These are phyloP conservation scores for Oreocharis arfaki DNA, from an alignment of 2,113 vertebrate genomes.

Conservation along the genomic window DNA sequence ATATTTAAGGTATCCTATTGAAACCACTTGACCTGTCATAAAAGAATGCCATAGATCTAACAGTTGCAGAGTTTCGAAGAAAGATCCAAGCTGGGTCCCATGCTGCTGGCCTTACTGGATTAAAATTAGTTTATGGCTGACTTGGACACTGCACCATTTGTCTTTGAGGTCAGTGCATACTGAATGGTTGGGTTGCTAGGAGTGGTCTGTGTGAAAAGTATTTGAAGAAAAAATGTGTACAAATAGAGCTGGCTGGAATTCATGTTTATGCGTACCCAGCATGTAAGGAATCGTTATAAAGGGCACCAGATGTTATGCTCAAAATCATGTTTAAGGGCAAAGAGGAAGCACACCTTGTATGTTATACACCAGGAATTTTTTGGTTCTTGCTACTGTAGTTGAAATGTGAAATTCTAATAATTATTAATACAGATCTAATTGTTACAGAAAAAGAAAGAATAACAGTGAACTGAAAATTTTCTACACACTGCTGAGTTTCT, in stretches of 20 bases:
- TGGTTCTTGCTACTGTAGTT: background rate
- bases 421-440: background rate
- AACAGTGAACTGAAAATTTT: background rate
- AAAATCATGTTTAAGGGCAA: background rate
- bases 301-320: accelerated
- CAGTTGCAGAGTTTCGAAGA: background rate
- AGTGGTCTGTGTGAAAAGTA: background rate
- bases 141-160: background rate
- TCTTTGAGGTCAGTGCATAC: background rate
- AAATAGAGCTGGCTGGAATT: background rate
- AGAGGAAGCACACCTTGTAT: accelerated
- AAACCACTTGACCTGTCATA: background rate
- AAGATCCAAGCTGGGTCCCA: background rate
- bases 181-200: background rate
- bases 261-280: accelerated
- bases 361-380: background rate
- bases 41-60: background rate
- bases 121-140: background rate
- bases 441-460: background rate
- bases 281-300: background rate
- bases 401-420: background rate
- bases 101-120: background rate
- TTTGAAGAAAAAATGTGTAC: background rate
- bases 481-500: background rate
- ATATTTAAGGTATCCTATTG: background rate